Evolutionary conservation across 2,113 vertebrate genomes (phyloP).

Genomic region (Illadopsis cleaveri): DNA sequence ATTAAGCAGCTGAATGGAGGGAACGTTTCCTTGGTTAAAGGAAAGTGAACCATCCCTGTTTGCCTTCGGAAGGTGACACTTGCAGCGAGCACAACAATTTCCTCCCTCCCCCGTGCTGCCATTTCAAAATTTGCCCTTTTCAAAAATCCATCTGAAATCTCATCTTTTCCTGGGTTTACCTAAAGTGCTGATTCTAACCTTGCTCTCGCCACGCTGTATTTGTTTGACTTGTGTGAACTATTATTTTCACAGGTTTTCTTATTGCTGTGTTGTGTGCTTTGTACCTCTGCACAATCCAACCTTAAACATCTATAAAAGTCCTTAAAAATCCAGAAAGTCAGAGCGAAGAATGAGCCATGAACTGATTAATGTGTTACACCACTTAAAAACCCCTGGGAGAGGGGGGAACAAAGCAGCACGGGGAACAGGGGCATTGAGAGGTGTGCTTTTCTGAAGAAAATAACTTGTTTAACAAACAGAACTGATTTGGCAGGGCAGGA

Average conservation of each 20-base stretch:
- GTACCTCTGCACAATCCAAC: neutral
- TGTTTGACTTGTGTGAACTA: neutral
- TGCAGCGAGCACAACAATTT: neutral
- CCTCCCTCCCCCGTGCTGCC: neutral
- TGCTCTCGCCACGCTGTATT: neutral
- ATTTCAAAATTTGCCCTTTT: neutral
- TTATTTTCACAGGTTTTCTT: neutral
- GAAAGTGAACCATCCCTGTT: neutral
- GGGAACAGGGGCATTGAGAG: neutral
- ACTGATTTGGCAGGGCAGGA: neutral
- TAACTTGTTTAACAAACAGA: neutral
- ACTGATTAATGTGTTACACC: neutral
- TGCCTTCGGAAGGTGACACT: neutral
- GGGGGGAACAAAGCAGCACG: neutral
- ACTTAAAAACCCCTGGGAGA: fast-evolving
- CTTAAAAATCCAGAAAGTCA: neutral
- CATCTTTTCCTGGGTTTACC: neutral
- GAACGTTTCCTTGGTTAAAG: neutral
- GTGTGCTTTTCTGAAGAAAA: neutral
- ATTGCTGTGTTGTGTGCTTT: neutral
- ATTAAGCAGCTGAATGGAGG: neutral
- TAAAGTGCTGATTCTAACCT: neutral
- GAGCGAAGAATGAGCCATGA: neutral
- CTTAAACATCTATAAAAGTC: neutral
- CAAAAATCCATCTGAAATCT: conserved; percentile 26